phyloP scores from a whole-genome alignment of 2,113 vertebrate species.

The Colaptes auratus region DNA sequence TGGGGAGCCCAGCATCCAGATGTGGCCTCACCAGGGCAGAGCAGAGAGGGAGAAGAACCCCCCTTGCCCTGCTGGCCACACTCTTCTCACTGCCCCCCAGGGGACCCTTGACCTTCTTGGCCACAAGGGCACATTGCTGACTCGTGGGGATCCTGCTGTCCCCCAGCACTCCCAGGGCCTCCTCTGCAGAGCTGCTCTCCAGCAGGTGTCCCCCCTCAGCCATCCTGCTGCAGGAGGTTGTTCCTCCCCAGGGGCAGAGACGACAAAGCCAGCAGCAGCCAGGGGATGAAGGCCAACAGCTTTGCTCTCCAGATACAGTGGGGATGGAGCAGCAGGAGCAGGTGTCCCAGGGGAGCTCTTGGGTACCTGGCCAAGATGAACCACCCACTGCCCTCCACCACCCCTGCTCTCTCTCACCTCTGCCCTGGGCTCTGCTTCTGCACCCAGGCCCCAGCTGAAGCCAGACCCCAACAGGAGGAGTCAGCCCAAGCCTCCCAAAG shows the following conservation, averaged over 20 bases:
- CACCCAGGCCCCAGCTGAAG: not conserved
- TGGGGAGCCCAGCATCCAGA: no score
- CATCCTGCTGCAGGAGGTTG: no score
- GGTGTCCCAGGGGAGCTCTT: not conserved
- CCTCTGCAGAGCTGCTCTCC: no score
- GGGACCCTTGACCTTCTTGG: no score
- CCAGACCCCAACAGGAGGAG: not conserved
- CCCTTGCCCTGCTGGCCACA: no score
- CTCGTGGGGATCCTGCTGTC: no score
- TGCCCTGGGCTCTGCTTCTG: not conserved
- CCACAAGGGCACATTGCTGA: no score
- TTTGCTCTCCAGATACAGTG: rapidly evolving
- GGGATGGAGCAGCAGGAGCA: not conserved
- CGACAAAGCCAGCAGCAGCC: not conserved
- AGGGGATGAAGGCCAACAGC: not conserved
- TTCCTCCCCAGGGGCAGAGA: not conserved
- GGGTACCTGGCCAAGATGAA: not conserved
- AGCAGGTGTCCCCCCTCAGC: no score
- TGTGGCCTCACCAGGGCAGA: no score
- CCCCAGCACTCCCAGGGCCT: no score
- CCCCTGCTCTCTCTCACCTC: not conserved
- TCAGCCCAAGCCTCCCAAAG: not conserved
- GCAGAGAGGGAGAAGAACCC: no score
- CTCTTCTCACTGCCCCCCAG: no score
- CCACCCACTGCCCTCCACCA: not conserved